Conservation (phyloP, 2,797 vertebrate genomes). For the Enteromius treurensis region DNA sequence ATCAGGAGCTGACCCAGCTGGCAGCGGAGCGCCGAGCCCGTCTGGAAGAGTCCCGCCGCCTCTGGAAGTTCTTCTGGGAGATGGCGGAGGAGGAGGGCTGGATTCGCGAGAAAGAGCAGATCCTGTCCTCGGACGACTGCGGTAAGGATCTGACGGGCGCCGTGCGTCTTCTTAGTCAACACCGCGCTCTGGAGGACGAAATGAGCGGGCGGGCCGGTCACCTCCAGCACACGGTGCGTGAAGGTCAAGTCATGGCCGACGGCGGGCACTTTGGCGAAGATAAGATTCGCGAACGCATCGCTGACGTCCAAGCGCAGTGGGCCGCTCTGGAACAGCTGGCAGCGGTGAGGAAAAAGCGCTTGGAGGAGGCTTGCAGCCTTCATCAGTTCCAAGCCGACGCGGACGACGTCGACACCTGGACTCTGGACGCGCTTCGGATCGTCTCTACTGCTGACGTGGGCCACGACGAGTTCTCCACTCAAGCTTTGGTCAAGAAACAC, state of each 20-base stretch:
- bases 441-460: slow-evolving; percentile 95
- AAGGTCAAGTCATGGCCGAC: slow-evolving; percentile 91
- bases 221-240: slow-evolving; percentile 90
- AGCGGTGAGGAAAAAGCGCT: slow-evolving; percentile 87
- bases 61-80: slow-evolving; percentile 99
- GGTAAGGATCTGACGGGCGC: slow-evolving; percentile 96
- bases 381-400: slow-evolving; percentile 97
- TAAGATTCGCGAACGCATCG: slow-evolving; percentile 90
- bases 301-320: slow-evolving; percentile 92
- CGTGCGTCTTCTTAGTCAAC: slow-evolving; percentile 90
- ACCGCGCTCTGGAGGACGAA: slow-evolving; percentile 95
- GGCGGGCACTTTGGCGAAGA: slow-evolving; percentile 94
- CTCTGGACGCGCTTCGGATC: slow-evolving; percentile 93
- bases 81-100: slow-evolving; percentile 99
- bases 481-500: slow-evolving; percentile 97
- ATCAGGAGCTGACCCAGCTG: slow-evolving; percentile 93
- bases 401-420: slow-evolving; percentile 94
- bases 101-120: slow-evolving; percentile 98
- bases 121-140: slow-evolving; percentile 92
- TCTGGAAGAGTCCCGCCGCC: slow-evolving; percentile 93
- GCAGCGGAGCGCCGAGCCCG: slow-evolving; percentile 89
- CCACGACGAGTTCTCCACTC: slow-evolving; percentile 96
- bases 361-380: slow-evolving; percentile 90
- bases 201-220: slow-evolving; percentile 91
- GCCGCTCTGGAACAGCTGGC: slow-evolving; percentile 90